A percentile compares a stretch with the other conserved stretches of the same genome.
phyloP scores from a whole-genome alignment of 2,113 vertebrate species.

The Oreochromis aureus region DNA sequence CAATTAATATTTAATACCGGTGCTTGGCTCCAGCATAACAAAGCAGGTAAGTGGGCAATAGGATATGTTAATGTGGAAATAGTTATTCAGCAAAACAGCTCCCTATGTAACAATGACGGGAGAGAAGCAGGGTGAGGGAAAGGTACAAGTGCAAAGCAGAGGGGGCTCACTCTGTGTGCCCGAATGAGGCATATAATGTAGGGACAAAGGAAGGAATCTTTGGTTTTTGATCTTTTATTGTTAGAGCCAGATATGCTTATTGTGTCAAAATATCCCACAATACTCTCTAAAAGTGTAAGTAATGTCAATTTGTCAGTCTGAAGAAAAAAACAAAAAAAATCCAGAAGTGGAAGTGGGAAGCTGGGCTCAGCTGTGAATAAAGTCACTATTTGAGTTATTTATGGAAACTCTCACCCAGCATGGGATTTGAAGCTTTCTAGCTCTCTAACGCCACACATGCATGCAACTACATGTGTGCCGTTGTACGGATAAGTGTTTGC shows the following conservation, averaged over 20 bases:
- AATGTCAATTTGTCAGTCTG: background rate
- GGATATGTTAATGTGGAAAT: constrained; percentile 61
- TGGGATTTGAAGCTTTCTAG: background rate
- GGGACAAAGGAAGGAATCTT: background rate
- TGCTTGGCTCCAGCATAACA: constrained; percentile 41
- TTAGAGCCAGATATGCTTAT: background rate
- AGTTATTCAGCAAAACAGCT: constrained; percentile 55
- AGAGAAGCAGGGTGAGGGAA: background rate
- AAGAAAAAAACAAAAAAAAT: background rate
- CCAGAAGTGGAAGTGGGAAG: background rate
- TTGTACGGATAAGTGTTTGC: background rate
- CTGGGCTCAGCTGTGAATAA: background rate
- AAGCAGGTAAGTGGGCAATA: constrained; percentile 43
- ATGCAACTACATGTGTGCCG: background rate
- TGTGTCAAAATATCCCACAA: background rate
- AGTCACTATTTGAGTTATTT: constrained; percentile 5
- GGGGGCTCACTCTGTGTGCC: background rate
- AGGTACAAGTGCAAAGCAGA: background rate
- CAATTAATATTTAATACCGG: constrained; percentile 64
- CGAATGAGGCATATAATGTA: background rate
- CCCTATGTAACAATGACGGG: constrained; percentile 19
- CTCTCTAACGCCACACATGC: background rate
- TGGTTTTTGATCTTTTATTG: background rate
- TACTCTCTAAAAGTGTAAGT: background rate
- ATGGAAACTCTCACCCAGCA: background rate